Conservation (phyloP, 2,797 vertebrate genomes). For the Erithacus rubecula region DNA sequence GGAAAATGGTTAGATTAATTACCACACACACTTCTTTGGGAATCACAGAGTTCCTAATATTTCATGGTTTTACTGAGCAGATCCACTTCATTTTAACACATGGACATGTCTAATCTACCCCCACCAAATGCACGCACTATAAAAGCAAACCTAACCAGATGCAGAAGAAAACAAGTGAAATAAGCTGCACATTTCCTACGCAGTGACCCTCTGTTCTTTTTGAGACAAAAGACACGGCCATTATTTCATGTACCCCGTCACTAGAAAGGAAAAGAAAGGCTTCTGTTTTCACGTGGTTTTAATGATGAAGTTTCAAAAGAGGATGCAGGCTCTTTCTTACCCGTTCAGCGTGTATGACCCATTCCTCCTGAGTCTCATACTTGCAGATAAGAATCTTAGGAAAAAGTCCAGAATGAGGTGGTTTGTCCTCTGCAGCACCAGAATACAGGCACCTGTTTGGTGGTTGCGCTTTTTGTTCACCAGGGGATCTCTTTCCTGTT, state of each 20-base stretch:
- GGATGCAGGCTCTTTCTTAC: conserved; percentile 71
- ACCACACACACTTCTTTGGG: background rate
- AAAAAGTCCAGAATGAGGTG: conserved; percentile 82
- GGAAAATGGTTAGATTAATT: background rate
- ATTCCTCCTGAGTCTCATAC: conserved; percentile 86
- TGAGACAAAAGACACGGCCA: background rate
- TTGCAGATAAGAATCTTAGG: conserved; percentile 79
- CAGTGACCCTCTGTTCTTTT: background rate
- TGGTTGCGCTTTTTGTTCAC: conserved; percentile 15
- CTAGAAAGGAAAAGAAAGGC: background rate
- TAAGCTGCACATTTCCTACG: accelerated
- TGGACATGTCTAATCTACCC: background rate
- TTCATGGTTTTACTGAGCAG: background rate
- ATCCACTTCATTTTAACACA: background rate
- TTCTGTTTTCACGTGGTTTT: background rate
- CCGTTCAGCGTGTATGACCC: conserved; percentile 86
- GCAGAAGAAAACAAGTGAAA: background rate
- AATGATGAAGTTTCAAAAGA: background rate
- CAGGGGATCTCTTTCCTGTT: conserved; percentile 64
- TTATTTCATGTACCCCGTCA: background rate
- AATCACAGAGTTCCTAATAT: background rate
- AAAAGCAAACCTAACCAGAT: background rate
- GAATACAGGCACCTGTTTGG: conserved; percentile 65
- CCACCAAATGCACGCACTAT: accelerated
- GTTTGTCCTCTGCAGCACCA: conserved; percentile 52